Evolutionary conservation across 1,140 invertebrate species (phyloP).

Genomic region (Drosophila takahashii): DNA sequence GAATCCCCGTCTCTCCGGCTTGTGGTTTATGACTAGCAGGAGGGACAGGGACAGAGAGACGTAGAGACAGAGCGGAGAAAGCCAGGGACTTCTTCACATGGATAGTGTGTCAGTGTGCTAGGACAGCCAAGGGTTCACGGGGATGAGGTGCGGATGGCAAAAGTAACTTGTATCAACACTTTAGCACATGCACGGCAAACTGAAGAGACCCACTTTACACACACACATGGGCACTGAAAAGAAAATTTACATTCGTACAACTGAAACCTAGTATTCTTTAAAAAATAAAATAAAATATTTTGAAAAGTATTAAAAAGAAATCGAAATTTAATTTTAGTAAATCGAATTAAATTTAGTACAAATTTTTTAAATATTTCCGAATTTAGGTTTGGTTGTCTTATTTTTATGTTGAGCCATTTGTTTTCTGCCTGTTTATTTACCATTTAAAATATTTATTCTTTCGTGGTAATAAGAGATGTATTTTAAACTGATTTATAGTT

Average conservation of each 20-base stretch:
- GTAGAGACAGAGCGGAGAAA: neutral
- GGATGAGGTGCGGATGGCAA: slow-evolving; percentile 52
- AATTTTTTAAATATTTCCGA: no score
- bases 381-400: no score
- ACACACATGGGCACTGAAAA: slow-evolving; percentile 9
- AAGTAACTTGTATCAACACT: slow-evolving; percentile 83
- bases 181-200: slow-evolving; percentile 74
- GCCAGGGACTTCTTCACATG: slow-evolving; percentile 20
- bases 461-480: no score
- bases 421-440: no score
- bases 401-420: no score
- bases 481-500: no score
- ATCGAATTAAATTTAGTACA: no score
- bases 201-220: slow-evolving; percentile 66
- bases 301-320: no score
- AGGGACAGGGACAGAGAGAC: slow-evolving; percentile 2
- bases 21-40: slow-evolving; percentile 53
- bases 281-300: no score
- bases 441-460: no score
- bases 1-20: slow-evolving; percentile 7
- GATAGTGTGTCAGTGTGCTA: slow-evolving; percentile 70
- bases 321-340: no score
- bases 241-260: neutral
- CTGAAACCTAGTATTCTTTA: no score
- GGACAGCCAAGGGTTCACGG: slow-evolving; percentile 21